phyloP scores from a whole-genome alignment of 2,888 invertebrate genomes.

The Kuschelorhynchus macadamiae region DNA sequence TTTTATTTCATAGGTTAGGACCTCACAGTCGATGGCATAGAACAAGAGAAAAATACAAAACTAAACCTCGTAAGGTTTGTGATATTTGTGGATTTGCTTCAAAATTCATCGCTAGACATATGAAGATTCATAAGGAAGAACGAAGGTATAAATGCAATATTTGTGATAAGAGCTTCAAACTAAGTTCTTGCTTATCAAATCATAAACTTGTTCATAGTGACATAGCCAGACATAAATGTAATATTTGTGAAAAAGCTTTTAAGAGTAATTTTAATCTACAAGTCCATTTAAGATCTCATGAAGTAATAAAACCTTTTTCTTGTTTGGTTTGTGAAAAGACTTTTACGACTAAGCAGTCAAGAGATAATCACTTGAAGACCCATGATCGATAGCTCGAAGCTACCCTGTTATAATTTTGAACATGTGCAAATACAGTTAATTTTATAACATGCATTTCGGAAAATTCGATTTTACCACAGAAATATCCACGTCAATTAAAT shows the following conservation, averaged over 20 bases:
- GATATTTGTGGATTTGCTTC: conserved; percentile 30
- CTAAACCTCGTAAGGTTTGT: conserved; percentile 25
- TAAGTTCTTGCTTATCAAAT: conserved; percentile 40
- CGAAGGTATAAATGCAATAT: conserved; percentile 69
- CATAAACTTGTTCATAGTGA: conserved; percentile 64
- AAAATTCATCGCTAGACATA: conserved; percentile 51
- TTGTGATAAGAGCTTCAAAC: conserved; percentile 68
- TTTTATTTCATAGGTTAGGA: conserved; percentile 10
- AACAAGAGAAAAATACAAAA: conserved; percentile 26
- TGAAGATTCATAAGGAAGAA: conserved; percentile 64
- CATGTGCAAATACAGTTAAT: too few relatives aligned
- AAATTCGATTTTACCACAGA: too few relatives aligned
- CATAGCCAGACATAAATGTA: conserved; percentile 68
- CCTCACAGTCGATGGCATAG: conserved; percentile 28
- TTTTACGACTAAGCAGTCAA: conserved; percentile 62
- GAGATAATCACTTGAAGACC: conserved; percentile 69
- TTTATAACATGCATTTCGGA: too few relatives aligned
- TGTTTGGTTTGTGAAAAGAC: conserved; percentile 63
- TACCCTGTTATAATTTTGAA: not conserved
- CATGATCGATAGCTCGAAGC: conserved; percentile 56
- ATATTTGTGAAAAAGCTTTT: conserved; percentile 69
- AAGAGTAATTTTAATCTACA: conserved; percentile 50
- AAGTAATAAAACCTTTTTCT: conserved; percentile 55
- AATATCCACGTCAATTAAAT: too few relatives aligned
- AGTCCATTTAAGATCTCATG: conserved; percentile 54